These are phyloP conservation scores for Hozukius guyotensis DNA, from an alignment of 2,797 vertebrate species.

Conservation along the genomic window DNA sequence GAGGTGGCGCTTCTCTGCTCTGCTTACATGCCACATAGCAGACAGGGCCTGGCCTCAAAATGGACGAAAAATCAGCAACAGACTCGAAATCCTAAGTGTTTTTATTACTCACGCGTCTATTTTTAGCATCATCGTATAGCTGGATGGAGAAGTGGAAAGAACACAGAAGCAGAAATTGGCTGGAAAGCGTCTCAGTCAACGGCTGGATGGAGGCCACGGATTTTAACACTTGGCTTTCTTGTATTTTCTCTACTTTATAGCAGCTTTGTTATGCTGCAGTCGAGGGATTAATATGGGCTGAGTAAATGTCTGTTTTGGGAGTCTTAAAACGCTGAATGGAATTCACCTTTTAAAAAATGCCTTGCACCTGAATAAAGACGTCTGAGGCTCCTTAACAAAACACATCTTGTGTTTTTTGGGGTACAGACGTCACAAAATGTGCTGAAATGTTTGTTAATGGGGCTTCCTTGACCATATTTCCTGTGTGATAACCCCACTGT, in stretches of 20 bases:
- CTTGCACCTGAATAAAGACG: constrained; percentile 1
- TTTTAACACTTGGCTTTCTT: constrained; percentile 40
- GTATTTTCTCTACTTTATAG: constrained; percentile 30
- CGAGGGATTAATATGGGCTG: constrained; percentile 9
- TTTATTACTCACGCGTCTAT: constrained; percentile 68
- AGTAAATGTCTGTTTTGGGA: constrained; percentile 21
- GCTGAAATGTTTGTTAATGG: constrained; percentile 19
- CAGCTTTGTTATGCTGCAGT: constrained; percentile 12
- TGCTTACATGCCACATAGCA: constrained; percentile 57
- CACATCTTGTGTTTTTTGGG: not conserved
- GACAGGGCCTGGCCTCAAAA: constrained; percentile 48
- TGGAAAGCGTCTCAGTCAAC: constrained; percentile 23
- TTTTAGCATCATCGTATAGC: constrained; percentile 69
- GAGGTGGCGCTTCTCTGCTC: constrained; percentile 47
- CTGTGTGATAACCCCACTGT: constrained; percentile 57
- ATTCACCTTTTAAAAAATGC: constrained; percentile 1
- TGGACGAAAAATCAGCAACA: constrained; percentile 59
- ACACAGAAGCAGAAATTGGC: constrained; percentile 42
- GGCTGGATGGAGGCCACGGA: constrained; percentile 44
- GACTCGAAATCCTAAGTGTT: constrained; percentile 58
- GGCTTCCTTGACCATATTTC: constrained; percentile 41
- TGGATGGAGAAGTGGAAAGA: constrained; percentile 71
- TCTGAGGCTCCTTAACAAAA: not conserved
- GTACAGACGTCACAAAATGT: not conserved
- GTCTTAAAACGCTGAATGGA: constrained; percentile 23